Evolutionary conservation across 2,888 invertebrate species (phyloP).

Genomic region (Gibbula magus): DNA sequence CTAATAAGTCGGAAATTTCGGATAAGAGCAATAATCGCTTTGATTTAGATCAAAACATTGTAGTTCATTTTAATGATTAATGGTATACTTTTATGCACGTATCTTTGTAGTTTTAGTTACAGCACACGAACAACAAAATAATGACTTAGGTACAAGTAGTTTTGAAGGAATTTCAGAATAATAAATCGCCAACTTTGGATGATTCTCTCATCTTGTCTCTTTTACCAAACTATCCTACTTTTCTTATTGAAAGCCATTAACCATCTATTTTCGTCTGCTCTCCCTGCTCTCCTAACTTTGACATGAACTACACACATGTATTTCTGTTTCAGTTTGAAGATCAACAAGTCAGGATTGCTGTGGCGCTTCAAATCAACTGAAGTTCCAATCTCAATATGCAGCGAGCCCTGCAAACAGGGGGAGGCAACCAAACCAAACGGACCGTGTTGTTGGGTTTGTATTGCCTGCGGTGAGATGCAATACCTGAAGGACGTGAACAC

Average conservation of each 20-base stretch:
- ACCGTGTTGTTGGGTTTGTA: slow-evolving; percentile 85
- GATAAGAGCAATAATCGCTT: no score
- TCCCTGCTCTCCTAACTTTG: background rate
- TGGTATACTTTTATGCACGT: no score
- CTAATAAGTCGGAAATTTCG: no score
- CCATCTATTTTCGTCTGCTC: background rate
- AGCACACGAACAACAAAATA: no score
- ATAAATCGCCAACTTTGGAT: no score
- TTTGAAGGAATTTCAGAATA: no score
- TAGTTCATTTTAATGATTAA: no score
- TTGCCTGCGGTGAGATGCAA: slow-evolving; percentile 81
- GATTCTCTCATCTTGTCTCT: background rate
- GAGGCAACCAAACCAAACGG: slow-evolving; percentile 76
- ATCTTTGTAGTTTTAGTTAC: no score
- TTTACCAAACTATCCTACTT: background rate
- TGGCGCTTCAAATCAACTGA: slow-evolving; percentile 55
- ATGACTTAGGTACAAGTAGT: no score
- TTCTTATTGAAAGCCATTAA: background rate
- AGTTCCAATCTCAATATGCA: slow-evolving; percentile 81
- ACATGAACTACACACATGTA: background rate
- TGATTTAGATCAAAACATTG: no score
- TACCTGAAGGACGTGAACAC: slow-evolving; percentile 75
- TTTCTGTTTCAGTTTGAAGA: slow-evolving; percentile 48
- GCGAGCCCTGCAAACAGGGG: slow-evolving; percentile 80
- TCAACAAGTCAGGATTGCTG: slow-evolving; percentile 54